phyloP scores from a whole-genome alignment of 2,113 vertebrate species.

The Mormyrus iriodes region DNA sequence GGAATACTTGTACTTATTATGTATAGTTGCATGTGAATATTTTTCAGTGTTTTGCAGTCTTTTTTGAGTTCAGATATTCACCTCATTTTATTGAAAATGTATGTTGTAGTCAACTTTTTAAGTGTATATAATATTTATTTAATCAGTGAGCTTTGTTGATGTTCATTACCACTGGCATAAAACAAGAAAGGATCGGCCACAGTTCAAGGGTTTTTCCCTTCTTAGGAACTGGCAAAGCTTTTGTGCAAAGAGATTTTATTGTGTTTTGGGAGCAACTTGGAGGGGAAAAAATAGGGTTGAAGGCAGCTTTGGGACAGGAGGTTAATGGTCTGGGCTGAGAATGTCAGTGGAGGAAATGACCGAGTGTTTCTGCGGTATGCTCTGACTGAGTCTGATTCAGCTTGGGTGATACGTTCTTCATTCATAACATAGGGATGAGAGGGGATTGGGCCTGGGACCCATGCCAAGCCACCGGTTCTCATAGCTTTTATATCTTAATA shows the following conservation, averaged over 20 bases:
- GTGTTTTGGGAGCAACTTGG: neutral
- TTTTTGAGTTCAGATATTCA: neutral
- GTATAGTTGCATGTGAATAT: neutral
- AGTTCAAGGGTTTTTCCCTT: neutral
- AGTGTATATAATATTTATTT: neutral
- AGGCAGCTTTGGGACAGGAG: neutral
- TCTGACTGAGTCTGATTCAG: conserved; percentile 37
- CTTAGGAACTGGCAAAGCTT: neutral
- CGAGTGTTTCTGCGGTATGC: conserved; percentile 29
- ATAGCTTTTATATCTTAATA: conserved; percentile 41
- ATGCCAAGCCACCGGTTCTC: conserved; percentile 38
- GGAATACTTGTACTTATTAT: too few relatives aligned
- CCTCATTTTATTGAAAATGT: neutral
- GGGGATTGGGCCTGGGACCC: conserved; percentile 15
- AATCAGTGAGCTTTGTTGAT: neutral
- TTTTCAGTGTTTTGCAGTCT: neutral
- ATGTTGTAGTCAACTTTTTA: neutral
- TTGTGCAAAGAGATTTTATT: neutral
- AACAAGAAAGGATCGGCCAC: neutral
- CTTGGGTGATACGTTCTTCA: conserved; percentile 38
- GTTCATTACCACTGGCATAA: neutral
- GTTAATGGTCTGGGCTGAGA: neutral
- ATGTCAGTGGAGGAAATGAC: conserved; percentile 33
- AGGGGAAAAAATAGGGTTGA: neutral
- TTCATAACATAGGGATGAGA: conserved; percentile 32